Percentiles rank a stretch among this genome's conserved stretches.
Evolutionary conservation across 1,140 invertebrate genomes (phyloP).

Genomic region (Drosophila punjabiensis): DNA sequence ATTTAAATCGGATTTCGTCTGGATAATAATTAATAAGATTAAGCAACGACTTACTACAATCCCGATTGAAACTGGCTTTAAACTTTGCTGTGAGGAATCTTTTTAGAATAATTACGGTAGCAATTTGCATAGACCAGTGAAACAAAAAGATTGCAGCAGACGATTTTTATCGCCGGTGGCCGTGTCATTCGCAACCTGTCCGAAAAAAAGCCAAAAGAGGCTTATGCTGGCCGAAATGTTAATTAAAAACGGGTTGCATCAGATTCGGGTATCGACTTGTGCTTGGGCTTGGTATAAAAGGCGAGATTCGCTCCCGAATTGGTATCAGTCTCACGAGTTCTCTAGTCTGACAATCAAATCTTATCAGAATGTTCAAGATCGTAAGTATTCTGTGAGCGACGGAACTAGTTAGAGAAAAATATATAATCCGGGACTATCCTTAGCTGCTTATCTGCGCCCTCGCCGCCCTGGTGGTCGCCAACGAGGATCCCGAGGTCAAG

Average conservation of each 20-base stretch:
- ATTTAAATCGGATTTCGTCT: neutral
- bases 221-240: conserved; percentile 45
- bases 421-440: conserved; percentile 10
- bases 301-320: neutral
- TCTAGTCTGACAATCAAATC: conserved; percentile 51
- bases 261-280: conserved; percentile 3
- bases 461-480: conserved; percentile 43
- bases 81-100: conserved; percentile 7
- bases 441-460: conserved; percentile 59
- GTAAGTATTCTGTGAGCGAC: conserved; percentile 28
- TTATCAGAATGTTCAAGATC: conserved; percentile 57
- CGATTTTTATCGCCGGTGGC: conserved; percentile 22
- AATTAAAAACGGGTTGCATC: conserved; percentile 54
- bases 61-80: neutral
- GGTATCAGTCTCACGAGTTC: conserved; percentile 50
- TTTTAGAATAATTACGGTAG: conserved; percentile 47
- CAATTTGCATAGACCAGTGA: conserved; percentile 43
- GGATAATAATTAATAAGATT: neutral
- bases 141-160: conserved; percentile 42
- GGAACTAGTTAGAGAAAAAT: neutral
- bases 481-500: conserved; percentile 52
- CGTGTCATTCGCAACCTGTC: conserved; percentile 21
- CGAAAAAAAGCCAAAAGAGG: neutral
- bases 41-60: neutral
- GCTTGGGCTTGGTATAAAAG: conserved; percentile 33